A percentile compares a stretch with the other conserved stretches of the same genome.
Evolutionary conservation across 2,797 vertebrate species (phyloP).

Genomic region (Lateolabrax maculatus): DNA sequence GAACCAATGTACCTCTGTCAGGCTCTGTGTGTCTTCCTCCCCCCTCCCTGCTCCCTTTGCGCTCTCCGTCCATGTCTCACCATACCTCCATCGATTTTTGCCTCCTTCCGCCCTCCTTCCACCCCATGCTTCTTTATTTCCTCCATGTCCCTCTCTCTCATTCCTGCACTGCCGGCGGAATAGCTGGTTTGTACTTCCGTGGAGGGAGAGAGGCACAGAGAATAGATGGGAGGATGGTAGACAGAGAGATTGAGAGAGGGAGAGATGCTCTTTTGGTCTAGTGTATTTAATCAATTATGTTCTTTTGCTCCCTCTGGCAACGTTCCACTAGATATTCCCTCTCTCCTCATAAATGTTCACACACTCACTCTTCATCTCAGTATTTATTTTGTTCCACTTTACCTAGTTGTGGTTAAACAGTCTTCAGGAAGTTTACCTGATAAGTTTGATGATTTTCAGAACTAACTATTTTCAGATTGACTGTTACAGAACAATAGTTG

Average conservation of each 20-base stretch:
- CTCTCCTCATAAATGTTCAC: conserved; percentile 3
- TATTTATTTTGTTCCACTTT: conserved; percentile 10
- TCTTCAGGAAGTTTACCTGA: conserved; percentile 6
- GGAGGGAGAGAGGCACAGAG: conserved; percentile 40
- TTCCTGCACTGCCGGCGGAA: conserved; percentile 30
- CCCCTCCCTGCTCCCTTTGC: conserved; percentile 9
- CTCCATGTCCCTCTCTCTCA: conserved; percentile 31
- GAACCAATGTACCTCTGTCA: conserved; percentile 47
- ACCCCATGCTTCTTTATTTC: conserved; percentile 56
- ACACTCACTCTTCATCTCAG: neutral
- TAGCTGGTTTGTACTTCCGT: conserved; percentile 51
- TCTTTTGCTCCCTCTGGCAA: conserved; percentile 64
- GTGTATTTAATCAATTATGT: conserved; percentile 76
- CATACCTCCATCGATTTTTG: conserved; percentile 52
- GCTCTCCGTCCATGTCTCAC: conserved; percentile 39
- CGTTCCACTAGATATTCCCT: conserved; percentile 57
- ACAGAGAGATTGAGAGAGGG: conserved; percentile 61
- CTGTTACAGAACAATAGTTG: neutral
- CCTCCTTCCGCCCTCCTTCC: conserved; percentile 27
- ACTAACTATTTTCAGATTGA: too few species aligned
- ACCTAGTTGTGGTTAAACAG: conserved; percentile 16
- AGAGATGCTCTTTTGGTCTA: conserved; percentile 70
- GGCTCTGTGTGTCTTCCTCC: conserved; percentile 29
- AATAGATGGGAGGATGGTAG: conserved; percentile 56
- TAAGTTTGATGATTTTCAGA: neutral